These are phyloP conservation scores for Heteropelma amictum DNA, from an alignment of 2,888 invertebrate species.

Conservation along the genomic window DNA sequence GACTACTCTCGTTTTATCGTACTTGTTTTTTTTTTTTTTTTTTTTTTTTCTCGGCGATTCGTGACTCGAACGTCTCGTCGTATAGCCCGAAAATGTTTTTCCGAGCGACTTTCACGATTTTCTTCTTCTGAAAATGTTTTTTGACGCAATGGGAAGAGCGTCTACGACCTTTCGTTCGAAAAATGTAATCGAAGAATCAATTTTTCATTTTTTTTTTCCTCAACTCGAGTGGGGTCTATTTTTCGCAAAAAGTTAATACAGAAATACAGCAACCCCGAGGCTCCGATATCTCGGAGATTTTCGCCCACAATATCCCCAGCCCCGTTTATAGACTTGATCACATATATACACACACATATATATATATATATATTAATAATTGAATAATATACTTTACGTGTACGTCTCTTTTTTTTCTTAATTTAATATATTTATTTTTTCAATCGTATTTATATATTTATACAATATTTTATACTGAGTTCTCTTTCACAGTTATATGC, in stretches of 20 bases:
- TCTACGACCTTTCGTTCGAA: not conserved
- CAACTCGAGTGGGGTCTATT: no score
- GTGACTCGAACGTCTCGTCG: no score
- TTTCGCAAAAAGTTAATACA: not conserved
- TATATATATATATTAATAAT: conserved; percentile 66
- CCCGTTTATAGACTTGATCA: conserved; percentile 74
- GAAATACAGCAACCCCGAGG: no score
- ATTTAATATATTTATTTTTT: conserved; percentile 78
- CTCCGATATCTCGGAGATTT: no score
- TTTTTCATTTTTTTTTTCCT: no score
- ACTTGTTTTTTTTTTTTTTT: no score
- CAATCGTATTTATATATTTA: conserved; percentile 78
- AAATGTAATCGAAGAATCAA: no score
- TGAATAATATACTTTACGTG: conserved; percentile 73
- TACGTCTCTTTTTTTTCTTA: conserved; percentile 73
- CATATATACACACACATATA: conserved; percentile 64
- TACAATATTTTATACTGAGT: conserved; percentile 77
- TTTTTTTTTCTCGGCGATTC: no score
- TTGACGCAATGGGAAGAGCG: not conserved
- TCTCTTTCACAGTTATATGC: conserved; percentile 68
- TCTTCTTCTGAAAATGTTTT: conserved; percentile 4
- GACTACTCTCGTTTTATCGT: no score
- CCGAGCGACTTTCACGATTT: not conserved
- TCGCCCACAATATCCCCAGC: conserved; percentile 18
- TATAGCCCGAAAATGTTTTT: not conserved